These are phyloP conservation scores for Oreotrochilus melanogaster DNA, from an alignment of 2,113 vertebrate species.

Conservation along the genomic window DNA sequence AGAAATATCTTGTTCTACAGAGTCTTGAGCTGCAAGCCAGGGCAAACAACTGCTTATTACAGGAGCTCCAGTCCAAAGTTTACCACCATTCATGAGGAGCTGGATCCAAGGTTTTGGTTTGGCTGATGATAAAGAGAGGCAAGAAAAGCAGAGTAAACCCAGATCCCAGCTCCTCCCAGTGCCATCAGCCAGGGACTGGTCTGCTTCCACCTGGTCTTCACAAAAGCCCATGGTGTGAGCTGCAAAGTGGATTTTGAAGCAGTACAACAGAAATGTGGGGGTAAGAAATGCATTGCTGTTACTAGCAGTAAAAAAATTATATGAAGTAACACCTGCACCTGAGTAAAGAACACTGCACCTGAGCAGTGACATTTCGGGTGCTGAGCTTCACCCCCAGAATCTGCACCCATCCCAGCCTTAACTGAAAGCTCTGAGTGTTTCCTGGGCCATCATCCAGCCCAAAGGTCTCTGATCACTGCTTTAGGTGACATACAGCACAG, in stretches of 20 bases:
- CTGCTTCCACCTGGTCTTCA: background rate
- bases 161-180: background rate
- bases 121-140: background rate
- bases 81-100: constrained; percentile 9
- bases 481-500: background rate
- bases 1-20: constrained; percentile 7
- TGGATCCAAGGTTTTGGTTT: background rate
- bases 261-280: background rate
- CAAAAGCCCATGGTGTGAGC: background rate
- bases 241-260: background rate
- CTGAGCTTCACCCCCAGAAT: background rate
- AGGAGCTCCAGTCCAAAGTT: background rate
- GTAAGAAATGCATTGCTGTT: background rate
- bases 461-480: rapidly evolving
- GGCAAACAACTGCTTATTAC: background rate
- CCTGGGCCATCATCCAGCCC: background rate
- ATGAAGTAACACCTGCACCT: background rate
- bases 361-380: rapidly evolving
- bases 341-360: background rate
- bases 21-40: background rate
- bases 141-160: background rate
- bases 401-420: background rate
- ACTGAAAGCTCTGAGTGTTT: background rate
- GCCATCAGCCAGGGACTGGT: background rate
- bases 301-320: background rate